Conservation (phyloP, 2,888 invertebrate species). For the Lumbricus terrestris region DNA sequence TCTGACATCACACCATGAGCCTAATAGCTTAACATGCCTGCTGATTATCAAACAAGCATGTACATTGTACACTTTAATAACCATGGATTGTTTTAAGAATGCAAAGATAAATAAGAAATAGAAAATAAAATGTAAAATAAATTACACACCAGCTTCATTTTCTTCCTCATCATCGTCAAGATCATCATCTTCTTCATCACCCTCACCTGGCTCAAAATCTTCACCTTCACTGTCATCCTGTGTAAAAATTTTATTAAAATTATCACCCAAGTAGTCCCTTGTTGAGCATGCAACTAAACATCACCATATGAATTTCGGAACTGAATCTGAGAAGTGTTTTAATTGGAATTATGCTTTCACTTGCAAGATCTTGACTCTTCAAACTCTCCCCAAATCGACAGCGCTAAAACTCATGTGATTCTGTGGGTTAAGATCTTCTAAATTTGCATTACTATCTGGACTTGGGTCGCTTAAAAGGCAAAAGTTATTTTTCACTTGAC, state of each 20-base stretch:
- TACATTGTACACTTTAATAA: neutral
- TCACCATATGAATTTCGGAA: neutral
- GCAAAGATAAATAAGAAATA: neutral
- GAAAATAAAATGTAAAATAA: neutral
- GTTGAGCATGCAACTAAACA: neutral
- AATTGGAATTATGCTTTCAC: neutral
- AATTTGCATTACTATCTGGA: neutral
- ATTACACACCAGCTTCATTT: neutral
- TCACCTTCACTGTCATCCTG: constrained; percentile 37
- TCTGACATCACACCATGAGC: neutral
- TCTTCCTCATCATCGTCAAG: constrained; percentile 26
- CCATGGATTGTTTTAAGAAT: neutral
- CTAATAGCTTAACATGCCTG: neutral
- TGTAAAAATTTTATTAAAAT: neutral
- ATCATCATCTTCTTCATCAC: constrained; percentile 35
- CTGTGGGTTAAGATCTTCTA: neutral
- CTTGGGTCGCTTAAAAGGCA: neutral
- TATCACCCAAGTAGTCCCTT: neutral
- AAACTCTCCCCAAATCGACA: neutral
- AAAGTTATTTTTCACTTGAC: neutral
- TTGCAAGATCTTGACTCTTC: neutral
- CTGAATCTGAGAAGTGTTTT: neutral
- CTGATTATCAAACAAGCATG: neutral
- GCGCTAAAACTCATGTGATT: neutral
- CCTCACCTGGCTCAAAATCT: constrained; percentile 39